phyloP scores from a whole-genome alignment of 2,888 invertebrate species.

The Noctua janthe region DNA sequence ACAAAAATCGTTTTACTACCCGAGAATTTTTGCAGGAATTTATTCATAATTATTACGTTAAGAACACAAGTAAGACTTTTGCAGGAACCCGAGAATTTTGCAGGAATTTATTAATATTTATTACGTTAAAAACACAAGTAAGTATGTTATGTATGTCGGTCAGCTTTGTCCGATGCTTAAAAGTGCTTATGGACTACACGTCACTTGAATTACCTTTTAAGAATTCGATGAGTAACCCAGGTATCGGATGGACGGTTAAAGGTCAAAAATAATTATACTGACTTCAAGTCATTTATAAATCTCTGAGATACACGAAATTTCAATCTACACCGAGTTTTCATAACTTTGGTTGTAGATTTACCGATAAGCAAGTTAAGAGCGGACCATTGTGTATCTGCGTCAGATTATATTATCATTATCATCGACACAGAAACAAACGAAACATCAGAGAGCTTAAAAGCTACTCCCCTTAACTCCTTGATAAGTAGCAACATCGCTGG shows the following conservation, averaged over 20 bases:
- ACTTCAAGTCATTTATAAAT: background rate
- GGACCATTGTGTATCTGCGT: background rate
- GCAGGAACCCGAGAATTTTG: background rate
- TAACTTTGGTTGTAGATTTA: background rate
- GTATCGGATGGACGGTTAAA: background rate
- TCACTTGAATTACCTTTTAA: slow-evolving; percentile 20
- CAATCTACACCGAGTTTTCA: background rate
- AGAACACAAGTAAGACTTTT: background rate
- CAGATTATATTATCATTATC: background rate
- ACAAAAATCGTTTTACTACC: background rate
- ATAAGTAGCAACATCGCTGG: background rate
- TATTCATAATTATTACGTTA: background rate
- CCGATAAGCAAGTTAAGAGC: background rate
- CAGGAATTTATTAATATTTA: background rate
- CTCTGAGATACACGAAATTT: background rate
- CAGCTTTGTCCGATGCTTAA: slow-evolving; percentile 34
- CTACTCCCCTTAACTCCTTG: slow-evolving; percentile 1
- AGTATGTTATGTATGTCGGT: slow-evolving; percentile 25
- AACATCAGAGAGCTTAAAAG: too few relatives aligned
- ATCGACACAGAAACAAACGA: background rate
- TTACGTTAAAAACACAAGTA: background rate
- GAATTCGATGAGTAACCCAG: slow-evolving; percentile 18
- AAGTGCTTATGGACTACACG: slow-evolving; percentile 2
- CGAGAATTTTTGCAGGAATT: background rate
- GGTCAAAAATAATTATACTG: slow-evolving; percentile 1